Evolutionary conservation across 2,113 vertebrate genomes (phyloP).

Genomic region (Grantiella picta): DNA sequence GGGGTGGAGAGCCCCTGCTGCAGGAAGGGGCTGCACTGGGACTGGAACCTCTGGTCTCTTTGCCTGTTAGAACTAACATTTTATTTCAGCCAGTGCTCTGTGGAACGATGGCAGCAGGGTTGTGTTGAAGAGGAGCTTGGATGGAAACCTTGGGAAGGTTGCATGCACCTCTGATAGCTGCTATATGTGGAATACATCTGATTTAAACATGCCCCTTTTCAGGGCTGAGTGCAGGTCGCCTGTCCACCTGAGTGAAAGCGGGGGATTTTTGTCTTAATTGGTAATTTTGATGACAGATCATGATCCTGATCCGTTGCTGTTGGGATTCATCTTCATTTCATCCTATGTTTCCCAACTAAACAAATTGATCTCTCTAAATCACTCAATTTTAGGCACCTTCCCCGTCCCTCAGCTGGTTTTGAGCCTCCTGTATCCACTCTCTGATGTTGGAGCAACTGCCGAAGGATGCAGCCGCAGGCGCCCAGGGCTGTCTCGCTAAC

Average conservation of each 20-base stretch:
- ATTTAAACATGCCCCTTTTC: neutral
- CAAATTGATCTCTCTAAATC: neutral
- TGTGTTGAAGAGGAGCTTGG: neutral
- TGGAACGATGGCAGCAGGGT: too few relatives aligned
- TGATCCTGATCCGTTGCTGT: neutral
- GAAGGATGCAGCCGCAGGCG: conserved; percentile 17
- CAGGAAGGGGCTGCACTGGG: neutral
- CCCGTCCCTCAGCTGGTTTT: neutral
- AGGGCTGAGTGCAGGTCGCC: neutral
- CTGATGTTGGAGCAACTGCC: neutral
- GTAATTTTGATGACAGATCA: neutral
- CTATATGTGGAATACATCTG: neutral
- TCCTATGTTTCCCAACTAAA: neutral
- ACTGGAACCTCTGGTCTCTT: neutral
- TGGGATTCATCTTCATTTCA: neutral
- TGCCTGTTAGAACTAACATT: accelerated
- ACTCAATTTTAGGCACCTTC: neutral
- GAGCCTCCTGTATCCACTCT: neutral
- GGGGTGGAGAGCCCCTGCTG: neutral
- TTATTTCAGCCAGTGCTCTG: neutral
- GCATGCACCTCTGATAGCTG: neutral
- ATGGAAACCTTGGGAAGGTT: neutral
- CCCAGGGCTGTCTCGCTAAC: neutral
- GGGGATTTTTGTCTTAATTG: neutral
- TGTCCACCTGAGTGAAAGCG: neutral